These are phyloP conservation scores for Cyphomyrus plagiostoma DNA, from an alignment of 2,113 vertebrate species.

Conservation along the genomic window DNA sequence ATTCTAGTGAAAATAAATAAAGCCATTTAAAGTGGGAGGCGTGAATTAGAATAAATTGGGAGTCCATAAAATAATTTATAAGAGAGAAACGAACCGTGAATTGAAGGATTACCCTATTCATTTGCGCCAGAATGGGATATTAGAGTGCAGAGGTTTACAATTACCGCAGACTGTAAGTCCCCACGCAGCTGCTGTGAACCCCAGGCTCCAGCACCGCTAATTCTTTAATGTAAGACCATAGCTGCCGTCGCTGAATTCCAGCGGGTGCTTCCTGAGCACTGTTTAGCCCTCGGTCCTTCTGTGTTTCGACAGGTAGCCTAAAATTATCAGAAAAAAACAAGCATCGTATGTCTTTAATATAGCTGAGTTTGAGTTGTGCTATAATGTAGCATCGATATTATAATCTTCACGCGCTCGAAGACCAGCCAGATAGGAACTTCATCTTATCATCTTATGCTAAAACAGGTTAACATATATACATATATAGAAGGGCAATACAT, in stretches of 20 bases:
- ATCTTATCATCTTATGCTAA: not conserved
- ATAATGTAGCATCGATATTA: not conserved
- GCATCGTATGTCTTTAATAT: not conserved
- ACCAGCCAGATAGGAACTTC: not conserved
- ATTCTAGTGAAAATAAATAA: not conserved
- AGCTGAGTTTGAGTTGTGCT: not conserved
- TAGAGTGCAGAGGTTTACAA: not conserved
- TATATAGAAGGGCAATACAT: not conserved
- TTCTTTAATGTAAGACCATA: not conserved
- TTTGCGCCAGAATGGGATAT: not conserved
- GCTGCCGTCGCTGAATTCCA: not conserved
- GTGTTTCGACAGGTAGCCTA: not conserved
- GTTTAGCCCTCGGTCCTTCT: not conserved
- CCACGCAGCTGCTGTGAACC: not conserved
- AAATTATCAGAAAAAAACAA: not conserved
- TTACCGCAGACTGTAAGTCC: not conserved
- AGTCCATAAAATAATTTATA: not conserved
- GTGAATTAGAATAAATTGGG: not conserved
- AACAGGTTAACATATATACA: not conserved
- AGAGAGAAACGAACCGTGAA: not conserved
- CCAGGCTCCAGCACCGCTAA: not conserved
- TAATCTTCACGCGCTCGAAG: not conserved
- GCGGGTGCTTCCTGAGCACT: not conserved
- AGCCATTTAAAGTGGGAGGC: not conserved
- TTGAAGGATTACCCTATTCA: not conserved